phyloP scores from a whole-genome alignment of 2,888 invertebrate species.

The Tuta absoluta region DNA sequence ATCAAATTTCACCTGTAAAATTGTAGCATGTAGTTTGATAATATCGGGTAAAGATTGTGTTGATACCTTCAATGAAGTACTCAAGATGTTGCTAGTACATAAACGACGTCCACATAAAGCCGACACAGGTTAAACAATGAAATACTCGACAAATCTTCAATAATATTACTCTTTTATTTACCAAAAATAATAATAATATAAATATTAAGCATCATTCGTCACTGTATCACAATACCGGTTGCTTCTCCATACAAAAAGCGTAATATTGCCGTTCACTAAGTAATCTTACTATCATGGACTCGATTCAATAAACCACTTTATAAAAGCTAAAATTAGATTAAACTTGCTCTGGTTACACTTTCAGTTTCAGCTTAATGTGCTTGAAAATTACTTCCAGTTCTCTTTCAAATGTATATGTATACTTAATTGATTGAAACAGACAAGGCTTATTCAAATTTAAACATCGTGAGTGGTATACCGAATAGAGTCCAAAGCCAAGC shows the following conservation, averaged over 20 bases:
- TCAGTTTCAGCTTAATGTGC: no score
- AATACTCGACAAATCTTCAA: conserved; percentile 63
- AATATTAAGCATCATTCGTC: conserved; percentile 75
- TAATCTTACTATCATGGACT: conserved; percentile 5
- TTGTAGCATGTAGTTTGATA: no score
- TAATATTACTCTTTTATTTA: conserved; percentile 74
- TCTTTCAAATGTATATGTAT: no score
- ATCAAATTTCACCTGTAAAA: no score
- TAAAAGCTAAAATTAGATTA: neutral
- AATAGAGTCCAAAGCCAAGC: neutral
- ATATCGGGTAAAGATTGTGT: no score
- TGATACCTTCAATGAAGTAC: no score
- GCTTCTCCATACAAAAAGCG: conserved; percentile 58
- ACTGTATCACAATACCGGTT: conserved; percentile 75
- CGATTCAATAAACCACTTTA: no score
- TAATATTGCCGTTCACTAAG: conserved; percentile 37
- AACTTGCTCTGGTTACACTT: no score
- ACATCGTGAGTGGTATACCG: no score
- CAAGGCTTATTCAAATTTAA: neutral
- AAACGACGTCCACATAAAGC: conserved; percentile 45
- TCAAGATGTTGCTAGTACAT: neutral
- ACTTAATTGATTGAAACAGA: neutral
- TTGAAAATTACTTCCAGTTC: no score
- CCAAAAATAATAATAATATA: conserved; percentile 64
- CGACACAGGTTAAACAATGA: conserved; percentile 61